Conservation (phyloP, 2,888 invertebrate genomes). For the Sinopyrophorus schimmeli region DNA sequence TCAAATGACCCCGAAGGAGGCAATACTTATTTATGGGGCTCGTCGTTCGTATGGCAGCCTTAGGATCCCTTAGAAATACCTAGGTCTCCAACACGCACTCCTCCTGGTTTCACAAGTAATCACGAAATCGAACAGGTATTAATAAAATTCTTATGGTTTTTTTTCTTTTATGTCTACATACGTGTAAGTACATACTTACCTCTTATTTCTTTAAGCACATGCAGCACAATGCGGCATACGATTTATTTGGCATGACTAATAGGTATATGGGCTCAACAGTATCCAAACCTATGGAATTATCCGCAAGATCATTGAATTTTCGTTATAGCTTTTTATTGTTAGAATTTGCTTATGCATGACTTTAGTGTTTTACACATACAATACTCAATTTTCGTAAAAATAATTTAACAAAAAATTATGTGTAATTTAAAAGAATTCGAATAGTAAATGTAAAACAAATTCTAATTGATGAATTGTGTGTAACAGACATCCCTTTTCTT, state of each 20-base stretch:
- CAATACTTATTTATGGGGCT: constrained; percentile 51
- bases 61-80: constrained; percentile 46
- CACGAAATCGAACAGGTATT: constrained; percentile 37
- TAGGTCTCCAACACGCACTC: constrained; percentile 50
- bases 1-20: constrained; percentile 25
- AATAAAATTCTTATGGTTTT: not conserved
- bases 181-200: not conserved
- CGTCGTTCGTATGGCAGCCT: constrained; percentile 54
- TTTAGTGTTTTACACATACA: no score
- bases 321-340: no score
- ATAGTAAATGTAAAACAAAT: no score
- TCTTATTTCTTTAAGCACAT: no score
- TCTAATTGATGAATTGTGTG: no score
- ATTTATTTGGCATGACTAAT: constrained; percentile 53
- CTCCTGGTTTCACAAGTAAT: constrained; percentile 51
- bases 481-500: no score
- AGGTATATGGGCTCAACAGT: constrained; percentile 54
- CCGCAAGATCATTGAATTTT: constrained; percentile 37
- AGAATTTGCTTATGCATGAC: no score
- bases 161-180: not conserved
- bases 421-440: no score
- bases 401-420: no score
- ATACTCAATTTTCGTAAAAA: no score
- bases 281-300: constrained; percentile 52
- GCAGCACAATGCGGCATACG: constrained; percentile 42